These are phyloP conservation scores for Zaprionus tsacasi DNA, from an alignment of 1,140 invertebrate species.

Conservation along the genomic window DNA sequence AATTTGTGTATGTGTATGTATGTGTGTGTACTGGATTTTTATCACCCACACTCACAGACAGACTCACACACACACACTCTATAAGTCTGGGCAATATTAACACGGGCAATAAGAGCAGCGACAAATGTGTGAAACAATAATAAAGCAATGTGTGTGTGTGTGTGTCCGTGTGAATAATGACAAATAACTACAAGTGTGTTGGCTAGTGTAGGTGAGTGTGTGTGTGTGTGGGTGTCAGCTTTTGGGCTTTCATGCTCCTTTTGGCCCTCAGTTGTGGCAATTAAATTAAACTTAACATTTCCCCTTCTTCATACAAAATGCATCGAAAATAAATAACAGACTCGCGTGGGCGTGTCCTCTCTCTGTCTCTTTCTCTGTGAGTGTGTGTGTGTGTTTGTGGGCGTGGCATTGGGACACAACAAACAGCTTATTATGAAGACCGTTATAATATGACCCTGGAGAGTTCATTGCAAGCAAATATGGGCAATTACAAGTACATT, in stretches of 20 bases:
- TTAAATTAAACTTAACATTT: conserved; percentile 76
- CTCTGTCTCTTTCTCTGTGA: conserved; percentile 1
- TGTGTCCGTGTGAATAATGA: conserved; percentile 59
- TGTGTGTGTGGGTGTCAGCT: conserved; percentile 27
- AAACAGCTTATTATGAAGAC: conserved; percentile 58
- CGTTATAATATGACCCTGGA: conserved; percentile 54
- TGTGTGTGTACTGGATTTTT: conserved; percentile 57
- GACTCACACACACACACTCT: conserved; percentile 44
- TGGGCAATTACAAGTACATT: conserved; percentile 46
- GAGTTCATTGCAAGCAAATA: conserved; percentile 48
- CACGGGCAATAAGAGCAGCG: conserved; percentile 44
- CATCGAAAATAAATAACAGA: conserved; percentile 44
- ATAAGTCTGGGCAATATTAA: conserved; percentile 56
- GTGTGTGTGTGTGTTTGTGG: conserved; percentile 1
- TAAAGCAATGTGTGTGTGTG: conserved; percentile 33
- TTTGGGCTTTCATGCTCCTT: conserved; percentile 63
- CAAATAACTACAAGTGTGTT: conserved; percentile 35
- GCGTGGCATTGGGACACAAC: conserved; percentile 29
- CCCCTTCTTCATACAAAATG: conserved; percentile 31
- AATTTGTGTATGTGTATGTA: conserved; percentile 14
- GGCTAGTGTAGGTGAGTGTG: conserved; percentile 1
- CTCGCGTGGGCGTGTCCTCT: conserved; percentile 23
- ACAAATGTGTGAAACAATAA: conserved; percentile 43
- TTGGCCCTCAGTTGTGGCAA: conserved; percentile 65
- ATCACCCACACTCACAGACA: conserved; percentile 51